Percentiles rank a stretch among this genome's conserved stretches.
These are phyloP conservation scores for Aix galericulata DNA, from an alignment of 2,113 vertebrate species.

Conservation along the genomic window DNA sequence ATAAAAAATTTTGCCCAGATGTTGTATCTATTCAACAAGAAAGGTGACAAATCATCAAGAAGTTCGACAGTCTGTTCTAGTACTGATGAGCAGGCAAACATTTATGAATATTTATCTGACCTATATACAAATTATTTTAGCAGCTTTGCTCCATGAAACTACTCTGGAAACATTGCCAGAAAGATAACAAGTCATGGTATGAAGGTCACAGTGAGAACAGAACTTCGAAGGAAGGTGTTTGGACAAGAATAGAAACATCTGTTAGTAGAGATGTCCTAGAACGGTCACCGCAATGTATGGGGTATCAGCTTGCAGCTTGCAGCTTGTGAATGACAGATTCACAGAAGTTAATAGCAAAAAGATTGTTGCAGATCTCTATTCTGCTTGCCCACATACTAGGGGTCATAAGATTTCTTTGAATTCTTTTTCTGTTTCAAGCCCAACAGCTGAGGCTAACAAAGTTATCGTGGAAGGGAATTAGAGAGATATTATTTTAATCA, in stretches of 20 bases:
- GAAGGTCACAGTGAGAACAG: slow-evolving; percentile 62
- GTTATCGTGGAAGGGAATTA: not conserved
- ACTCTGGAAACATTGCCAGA: slow-evolving; percentile 52
- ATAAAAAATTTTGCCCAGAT: not conserved
- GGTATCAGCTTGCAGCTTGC: slow-evolving; percentile 49
- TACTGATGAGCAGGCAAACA: not conserved
- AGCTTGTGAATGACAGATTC: slow-evolving; percentile 50
- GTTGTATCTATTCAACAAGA: not conserved
- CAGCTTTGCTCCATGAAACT: slow-evolving; percentile 26
- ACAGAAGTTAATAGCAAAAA: slow-evolving; percentile 33
- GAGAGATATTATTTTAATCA: not conserved
- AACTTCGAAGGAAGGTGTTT: slow-evolving; percentile 68
- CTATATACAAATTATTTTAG: slow-evolving; percentile 39
- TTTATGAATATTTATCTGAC: slow-evolving; percentile 47
- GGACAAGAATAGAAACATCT: slow-evolving; percentile 71
- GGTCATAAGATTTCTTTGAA: slow-evolving; percentile 22
- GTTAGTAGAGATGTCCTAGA: slow-evolving; percentile 66
- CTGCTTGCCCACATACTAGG: not conserved
- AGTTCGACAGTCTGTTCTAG: not conserved
- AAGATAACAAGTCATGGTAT: slow-evolving; percentile 56
- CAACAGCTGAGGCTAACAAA: not conserved
- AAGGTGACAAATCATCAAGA: not conserved
- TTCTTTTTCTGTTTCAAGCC: not conserved
- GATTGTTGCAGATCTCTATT: not conserved
- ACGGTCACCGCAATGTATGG: slow-evolving; percentile 43